Evolutionary conservation across 2,797 vertebrate genomes (phyloP).

Genomic region (Percopsis omiscomaycus): DNA sequence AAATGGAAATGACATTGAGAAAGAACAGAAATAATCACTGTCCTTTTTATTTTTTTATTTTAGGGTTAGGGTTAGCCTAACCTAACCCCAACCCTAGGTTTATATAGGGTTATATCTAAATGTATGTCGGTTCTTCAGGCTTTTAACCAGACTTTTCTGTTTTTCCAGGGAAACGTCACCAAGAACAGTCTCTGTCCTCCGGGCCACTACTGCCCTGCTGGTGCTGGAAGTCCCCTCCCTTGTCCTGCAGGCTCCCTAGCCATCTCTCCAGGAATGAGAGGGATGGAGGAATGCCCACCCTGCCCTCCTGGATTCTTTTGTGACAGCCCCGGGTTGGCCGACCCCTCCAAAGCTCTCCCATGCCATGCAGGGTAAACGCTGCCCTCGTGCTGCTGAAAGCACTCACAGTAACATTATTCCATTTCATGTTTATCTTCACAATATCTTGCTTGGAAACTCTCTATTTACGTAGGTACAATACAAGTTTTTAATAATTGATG

Average conservation of each 20-base stretch:
- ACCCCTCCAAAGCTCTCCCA: constrained; percentile 66
- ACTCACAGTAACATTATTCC: not conserved
- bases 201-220: constrained; percentile 87
- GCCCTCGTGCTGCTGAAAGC: constrained; percentile 13
- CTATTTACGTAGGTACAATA: not conserved
- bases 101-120: too few relatives aligned
- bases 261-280: constrained; percentile 71
- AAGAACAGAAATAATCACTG: not conserved
- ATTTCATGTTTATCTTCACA: not conserved
- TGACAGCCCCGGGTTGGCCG: constrained; percentile 73
- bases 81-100: too few relatives aligned
- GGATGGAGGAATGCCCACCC: constrained; percentile 76
- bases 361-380: constrained; percentile 84
- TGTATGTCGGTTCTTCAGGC: too few relatives aligned
- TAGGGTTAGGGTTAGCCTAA: not conserved
- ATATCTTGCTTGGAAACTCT: not conserved
- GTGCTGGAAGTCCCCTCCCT: constrained; percentile 78
- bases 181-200: constrained; percentile 81
- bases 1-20: too few relatives aligned
- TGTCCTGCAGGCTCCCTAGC: constrained; percentile 86
- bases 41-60: not conserved
- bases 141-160: not conserved
- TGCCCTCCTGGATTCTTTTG: constrained; percentile 87
- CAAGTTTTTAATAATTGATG: not conserved
- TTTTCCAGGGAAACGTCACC: constrained; percentile 75